Evolutionary conservation across 2,113 vertebrate genomes (phyloP).

Genomic region (Oxyura jamaicensis): DNA sequence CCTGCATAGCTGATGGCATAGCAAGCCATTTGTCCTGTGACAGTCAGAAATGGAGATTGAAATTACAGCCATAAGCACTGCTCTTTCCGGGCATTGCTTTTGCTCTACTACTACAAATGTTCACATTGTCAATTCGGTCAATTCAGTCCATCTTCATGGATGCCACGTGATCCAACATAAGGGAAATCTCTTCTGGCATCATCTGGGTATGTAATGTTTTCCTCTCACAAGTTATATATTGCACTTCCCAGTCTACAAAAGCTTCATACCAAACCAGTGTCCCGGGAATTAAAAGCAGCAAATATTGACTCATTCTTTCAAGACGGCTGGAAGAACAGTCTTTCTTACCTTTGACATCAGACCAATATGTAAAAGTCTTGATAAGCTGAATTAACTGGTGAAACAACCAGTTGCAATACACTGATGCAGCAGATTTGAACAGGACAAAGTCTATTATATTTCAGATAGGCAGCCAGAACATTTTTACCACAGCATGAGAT

Average conservation of each 20-base stretch:
- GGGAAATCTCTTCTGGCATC: not conserved
- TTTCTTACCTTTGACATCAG: not conserved
- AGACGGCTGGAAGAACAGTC: not conserved
- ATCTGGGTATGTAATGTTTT: not conserved
- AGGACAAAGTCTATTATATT: not conserved
- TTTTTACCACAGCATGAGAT: slow-evolving; percentile 23
- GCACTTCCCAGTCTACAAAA: not conserved
- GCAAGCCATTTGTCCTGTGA: not conserved
- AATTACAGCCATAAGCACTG: not conserved
- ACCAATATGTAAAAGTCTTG: not conserved
- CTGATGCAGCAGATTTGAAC: not conserved
- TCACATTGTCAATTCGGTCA: not conserved
- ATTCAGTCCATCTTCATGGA: not conserved
- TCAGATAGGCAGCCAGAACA: not conserved
- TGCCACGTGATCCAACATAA: not conserved
- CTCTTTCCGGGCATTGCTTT: not conserved
- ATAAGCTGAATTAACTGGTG: not conserved
- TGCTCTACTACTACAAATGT: not conserved
- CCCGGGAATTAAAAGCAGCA: not conserved
- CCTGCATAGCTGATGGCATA: not conserved
- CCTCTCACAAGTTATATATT: not conserved
- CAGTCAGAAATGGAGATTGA: slow-evolving; percentile 18
- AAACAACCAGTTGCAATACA: not conserved
- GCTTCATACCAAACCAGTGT: not conserved
- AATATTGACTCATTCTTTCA: not conserved